A percentile compares a stretch with the other conserved stretches of the same genome.
phyloP scores from a whole-genome alignment of 2,888 invertebrate genomes.

The Hydropsyche betteni region DNA sequence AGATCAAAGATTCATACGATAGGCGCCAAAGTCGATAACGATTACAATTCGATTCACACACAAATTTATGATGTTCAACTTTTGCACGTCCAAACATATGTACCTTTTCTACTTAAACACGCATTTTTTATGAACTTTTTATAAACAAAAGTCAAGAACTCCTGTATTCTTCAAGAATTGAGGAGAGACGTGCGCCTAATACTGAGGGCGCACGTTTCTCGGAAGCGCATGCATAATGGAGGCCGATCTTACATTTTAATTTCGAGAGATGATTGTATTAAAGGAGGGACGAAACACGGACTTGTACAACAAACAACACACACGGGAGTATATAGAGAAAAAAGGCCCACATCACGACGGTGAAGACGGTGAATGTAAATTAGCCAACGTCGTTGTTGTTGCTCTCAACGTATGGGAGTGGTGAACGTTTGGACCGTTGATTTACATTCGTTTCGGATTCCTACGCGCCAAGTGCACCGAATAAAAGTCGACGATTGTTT shows the following conservation, averaged over 20 bases:
- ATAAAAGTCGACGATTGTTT: neutral
- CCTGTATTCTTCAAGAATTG: neutral
- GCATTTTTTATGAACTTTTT: too few species aligned
- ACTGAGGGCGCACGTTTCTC: slow-evolving; percentile 15
- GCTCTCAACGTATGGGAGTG: slow-evolving; percentile 28
- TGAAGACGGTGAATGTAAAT: slow-evolving; percentile 48
- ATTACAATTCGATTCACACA: too few species aligned
- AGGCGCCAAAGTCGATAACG: too few species aligned
- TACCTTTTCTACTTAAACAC: too few species aligned
- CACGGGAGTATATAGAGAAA: neutral
- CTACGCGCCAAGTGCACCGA: too few species aligned
- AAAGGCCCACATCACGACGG: slow-evolving; percentile 45
- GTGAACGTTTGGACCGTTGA: slow-evolving; percentile 25
- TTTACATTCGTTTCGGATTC: slow-evolving; percentile 39
- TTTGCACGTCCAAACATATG: too few species aligned
- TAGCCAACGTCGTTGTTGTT: slow-evolving; percentile 42
- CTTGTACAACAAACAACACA: slow-evolving; percentile 7
- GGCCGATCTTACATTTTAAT: slow-evolving; percentile 48
- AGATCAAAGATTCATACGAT: too few species aligned
- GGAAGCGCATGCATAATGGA: slow-evolving; percentile 44
- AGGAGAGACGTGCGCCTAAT: slow-evolving; percentile 42
- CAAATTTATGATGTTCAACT: too few species aligned
- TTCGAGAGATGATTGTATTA: slow-evolving; percentile 48
- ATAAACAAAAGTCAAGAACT: too few species aligned
- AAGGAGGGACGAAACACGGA: slow-evolving; percentile 32